phyloP scores from a whole-genome alignment of 2,797 vertebrate species.

The Pantherophis alleghaniensis region DNA sequence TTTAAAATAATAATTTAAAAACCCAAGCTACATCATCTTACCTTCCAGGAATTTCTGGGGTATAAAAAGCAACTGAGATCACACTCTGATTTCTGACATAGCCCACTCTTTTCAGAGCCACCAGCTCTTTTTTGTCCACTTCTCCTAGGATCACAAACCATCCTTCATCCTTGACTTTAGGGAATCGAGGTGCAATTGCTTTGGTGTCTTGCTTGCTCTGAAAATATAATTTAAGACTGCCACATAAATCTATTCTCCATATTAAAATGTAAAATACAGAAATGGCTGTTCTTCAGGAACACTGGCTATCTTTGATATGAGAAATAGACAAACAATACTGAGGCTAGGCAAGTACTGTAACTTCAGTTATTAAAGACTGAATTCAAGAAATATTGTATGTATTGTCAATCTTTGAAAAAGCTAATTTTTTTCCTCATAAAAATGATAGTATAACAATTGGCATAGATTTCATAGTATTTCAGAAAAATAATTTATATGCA shows the following conservation, averaged over 20 bases:
- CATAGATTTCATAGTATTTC: background rate
- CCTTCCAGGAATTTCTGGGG: conserved; percentile 88
- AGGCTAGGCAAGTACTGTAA: background rate
- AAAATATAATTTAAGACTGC: conserved; percentile 15
- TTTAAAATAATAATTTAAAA: background rate
- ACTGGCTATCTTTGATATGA: background rate
- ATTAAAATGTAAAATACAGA: background rate
- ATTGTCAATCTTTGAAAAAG: background rate
- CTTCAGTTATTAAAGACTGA: background rate
- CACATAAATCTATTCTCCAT: conserved; percentile 17
- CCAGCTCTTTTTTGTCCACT: conserved; percentile 88
- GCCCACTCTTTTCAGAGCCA: conserved; percentile 92
- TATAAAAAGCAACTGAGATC: conserved; percentile 88
- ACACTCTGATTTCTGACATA: conserved; percentile 77
- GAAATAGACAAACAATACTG: background rate
- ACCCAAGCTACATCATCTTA: conserved; percentile 65
- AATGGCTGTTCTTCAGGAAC: background rate
- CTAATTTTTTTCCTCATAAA: background rate
- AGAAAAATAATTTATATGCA: background rate
- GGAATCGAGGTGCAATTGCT: conserved; percentile 87
- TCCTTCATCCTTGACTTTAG: conserved; percentile 94
- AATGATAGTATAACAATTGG: background rate
- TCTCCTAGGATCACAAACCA: conserved; percentile 95
- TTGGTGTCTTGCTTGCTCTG: conserved; percentile 92
- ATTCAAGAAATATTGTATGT: background rate